Evolutionary conservation across 1,140 invertebrate species (phyloP), one percentile per base, ranked within the genome.

Genomic region (Macrobrachium rosenbergii): DNA sequence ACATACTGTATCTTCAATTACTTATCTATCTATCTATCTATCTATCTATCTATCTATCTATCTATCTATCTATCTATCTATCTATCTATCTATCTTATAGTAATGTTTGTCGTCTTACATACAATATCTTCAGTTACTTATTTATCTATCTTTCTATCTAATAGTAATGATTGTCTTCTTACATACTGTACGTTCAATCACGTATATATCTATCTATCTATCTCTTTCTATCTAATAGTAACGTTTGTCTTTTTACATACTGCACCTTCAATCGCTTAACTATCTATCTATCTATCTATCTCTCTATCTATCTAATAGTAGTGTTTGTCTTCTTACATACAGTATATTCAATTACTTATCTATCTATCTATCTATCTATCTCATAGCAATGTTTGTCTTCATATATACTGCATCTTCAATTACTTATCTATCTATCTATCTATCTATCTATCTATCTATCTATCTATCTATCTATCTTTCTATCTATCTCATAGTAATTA

Each of bases 41-140:
- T 59, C 37, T 79, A 59, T 79, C 16, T 79, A 58, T 79, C 52
- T 79, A 79, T 58, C 52, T 78, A 12, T 59, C 23, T 19, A 78
- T 78, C 76, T 78, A 43, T 75, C 77, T 79, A 1, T 79, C 45
- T 58, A 19, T 79, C 0, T 58, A 21, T 59, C 37, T 79, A 59
- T 79, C 16, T 79, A 58, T 79, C 52, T 79, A 79, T 58, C 52
- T 78, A 12, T 59, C 23, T 19, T 78, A 43, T 75, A 1, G 28
- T 3, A 37, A 37, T 3, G 28, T 37, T 37, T 2, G 28, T 37
- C 1, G 1, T 37, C 28, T n/a, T 37, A 37, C 1, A 1, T 37
- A 2, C 1, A 2, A 2, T 37, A 37, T 37, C 28, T 37, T 2
- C 28, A 37, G 3, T 37, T 3, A 37, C 28, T 37, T 3, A 37